Evolutionary conservation across 2,113 vertebrate species (phyloP).

Genomic region (Salvelinus namaycush): DNA sequence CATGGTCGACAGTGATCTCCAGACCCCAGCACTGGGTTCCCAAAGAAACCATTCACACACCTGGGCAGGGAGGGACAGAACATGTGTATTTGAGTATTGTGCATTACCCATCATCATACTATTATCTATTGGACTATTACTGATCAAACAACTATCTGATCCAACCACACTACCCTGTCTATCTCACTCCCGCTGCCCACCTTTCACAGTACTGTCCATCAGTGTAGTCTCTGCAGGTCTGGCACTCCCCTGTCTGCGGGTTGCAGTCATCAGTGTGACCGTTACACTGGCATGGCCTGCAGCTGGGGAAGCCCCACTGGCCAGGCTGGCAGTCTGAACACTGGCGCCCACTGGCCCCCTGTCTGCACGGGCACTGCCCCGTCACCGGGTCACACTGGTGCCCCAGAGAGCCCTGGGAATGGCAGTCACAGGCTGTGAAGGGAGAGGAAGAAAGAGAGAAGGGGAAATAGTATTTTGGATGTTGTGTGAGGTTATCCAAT

Average conservation of each 20-base stretch:
- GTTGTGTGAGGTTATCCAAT: too few relatives aligned
- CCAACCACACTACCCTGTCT: background rate
- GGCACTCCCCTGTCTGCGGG: slow-evolving; percentile 67
- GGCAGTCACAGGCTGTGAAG: slow-evolving; percentile 79
- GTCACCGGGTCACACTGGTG: slow-evolving; percentile 75
- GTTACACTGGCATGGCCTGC: slow-evolving; percentile 79
- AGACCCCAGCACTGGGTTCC: slow-evolving; percentile 81
- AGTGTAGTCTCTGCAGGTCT: slow-evolving; percentile 71
- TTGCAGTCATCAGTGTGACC: slow-evolving; percentile 77
- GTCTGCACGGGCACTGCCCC: slow-evolving; percentile 80
- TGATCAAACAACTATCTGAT: background rate
- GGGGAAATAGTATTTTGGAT: too few relatives aligned
- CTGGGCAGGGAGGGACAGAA: slow-evolving; percentile 51
- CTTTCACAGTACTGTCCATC: slow-evolving; percentile 74
- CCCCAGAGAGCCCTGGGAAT: slow-evolving; percentile 73
- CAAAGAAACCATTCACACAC: slow-evolving; percentile 81
- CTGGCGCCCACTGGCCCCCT: slow-evolving; percentile 64
- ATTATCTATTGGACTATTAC: background rate
- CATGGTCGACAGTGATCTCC: slow-evolving; percentile 85
- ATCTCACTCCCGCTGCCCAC: slow-evolving; percentile 47
- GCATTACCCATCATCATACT: too few relatives aligned
- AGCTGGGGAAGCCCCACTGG: slow-evolving; percentile 81
- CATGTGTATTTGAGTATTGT: background rate
- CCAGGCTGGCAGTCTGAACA: slow-evolving; percentile 76
- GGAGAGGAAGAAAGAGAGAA: background rate